phyloP scores from a whole-genome alignment of 2,888 invertebrate genomes.

The Leucoptera coffeella region DNA sequence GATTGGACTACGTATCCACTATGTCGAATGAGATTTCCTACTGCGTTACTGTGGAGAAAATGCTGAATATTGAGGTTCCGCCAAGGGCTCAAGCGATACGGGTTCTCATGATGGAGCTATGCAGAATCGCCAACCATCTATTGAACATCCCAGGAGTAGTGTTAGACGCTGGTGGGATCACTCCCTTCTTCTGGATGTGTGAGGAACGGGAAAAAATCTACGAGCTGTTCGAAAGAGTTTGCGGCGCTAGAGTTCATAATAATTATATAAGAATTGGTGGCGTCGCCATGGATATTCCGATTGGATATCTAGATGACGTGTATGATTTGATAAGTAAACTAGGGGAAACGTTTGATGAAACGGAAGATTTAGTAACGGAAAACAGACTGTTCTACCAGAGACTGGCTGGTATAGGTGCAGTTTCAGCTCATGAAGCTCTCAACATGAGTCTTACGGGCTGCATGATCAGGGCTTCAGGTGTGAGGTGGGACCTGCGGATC shows the following conservation, averaged over 20 bases:
- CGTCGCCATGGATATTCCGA: conserved; percentile 52
- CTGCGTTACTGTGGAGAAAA: conserved; percentile 74
- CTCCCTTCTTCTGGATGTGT: conserved; percentile 88
- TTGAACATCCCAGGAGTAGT: conserved; percentile 68
- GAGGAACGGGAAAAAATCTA: conserved; percentile 84
- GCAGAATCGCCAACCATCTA: conserved; percentile 74
- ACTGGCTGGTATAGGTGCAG: conserved; percentile 66
- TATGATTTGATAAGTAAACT: conserved; percentile 63
- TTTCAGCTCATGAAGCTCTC: conserved; percentile 71
- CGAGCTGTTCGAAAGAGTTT: conserved; percentile 78
- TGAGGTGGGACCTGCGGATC: conserved; percentile 85
- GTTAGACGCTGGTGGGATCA: conserved; percentile 80
- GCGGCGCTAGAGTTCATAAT: conserved; percentile 79
- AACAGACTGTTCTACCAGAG: conserved; percentile 64
- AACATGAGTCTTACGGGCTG: conserved; percentile 64
- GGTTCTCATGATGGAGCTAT: conserved; percentile 69
- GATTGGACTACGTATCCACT: conserved; percentile 81
- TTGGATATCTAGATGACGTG: conserved; percentile 74
- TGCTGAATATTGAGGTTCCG: conserved; percentile 72
- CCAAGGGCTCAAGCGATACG: conserved; percentile 75
- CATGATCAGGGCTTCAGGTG: conserved; percentile 73
- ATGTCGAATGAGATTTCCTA: conserved; percentile 77
- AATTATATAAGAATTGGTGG: conserved; percentile 81
- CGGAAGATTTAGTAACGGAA: conserved; percentile 70
- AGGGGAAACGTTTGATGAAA: conserved; percentile 72